phyloP scores from a whole-genome alignment of 92 coral and sea anemone species.

The Metridium senile region DNA sequence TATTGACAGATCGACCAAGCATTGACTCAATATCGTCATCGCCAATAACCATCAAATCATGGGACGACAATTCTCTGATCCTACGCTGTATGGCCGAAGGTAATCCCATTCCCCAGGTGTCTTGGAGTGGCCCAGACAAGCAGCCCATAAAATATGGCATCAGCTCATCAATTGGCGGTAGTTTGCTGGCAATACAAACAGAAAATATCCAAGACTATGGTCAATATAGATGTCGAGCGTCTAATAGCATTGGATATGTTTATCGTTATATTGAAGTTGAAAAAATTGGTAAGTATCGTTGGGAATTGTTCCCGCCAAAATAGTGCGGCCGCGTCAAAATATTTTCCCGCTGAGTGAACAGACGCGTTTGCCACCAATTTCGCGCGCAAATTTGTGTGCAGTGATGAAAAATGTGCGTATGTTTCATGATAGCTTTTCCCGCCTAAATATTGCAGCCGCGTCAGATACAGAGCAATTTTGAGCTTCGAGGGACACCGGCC shows the following conservation, averaged over 20 bases:
- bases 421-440: no score
- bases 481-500: no score
- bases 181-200: constrained; percentile 13
- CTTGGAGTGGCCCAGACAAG: constrained; percentile 12
- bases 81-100: constrained; percentile 27
- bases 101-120: constrained; percentile 18
- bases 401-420: no score
- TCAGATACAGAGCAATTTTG: no score
- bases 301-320: no score
- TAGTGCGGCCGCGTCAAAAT: no score
- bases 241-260: constrained; percentile 11
- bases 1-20: constrained; percentile 23
- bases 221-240: constrained; percentile 27
- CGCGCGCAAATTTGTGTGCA: no score
- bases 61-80: constrained; percentile 9
- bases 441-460: no score
- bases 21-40: constrained; percentile 13
- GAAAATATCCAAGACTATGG: constrained; percentile 16
- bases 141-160: constrained; percentile 16
- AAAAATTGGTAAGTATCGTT: constrained; percentile 24
- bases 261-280: neutral
- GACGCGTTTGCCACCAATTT: no score
- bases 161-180: constrained; percentile 1
- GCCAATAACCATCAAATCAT: neutral
- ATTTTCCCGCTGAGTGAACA: no score